These are phyloP conservation scores for Suricata suricatta DNA, from an alignment of 2,113 vertebrate species.

Conservation along the genomic window DNA sequence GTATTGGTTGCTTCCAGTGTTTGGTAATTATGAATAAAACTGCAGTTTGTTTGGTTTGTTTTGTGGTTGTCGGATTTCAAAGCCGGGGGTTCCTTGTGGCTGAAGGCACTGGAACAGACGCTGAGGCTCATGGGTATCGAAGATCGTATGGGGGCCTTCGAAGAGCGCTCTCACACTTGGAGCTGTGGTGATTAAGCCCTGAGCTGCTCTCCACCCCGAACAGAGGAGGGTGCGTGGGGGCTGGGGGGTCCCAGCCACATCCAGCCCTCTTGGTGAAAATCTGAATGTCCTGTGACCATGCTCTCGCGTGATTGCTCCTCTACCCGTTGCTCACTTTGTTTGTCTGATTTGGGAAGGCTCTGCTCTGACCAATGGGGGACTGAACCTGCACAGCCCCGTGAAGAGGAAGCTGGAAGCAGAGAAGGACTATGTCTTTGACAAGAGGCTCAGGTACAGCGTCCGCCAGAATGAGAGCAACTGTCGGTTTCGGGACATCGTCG, in stretches of 20 bases:
- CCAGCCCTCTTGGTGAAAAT: accelerated
- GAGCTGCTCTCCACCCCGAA: neutral
- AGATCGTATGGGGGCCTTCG: accelerated
- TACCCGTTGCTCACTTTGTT: slow-evolving; percentile 9
- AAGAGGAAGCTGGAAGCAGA: slow-evolving; percentile 95
- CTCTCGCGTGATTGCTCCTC: accelerated
- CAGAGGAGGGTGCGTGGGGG: neutral
- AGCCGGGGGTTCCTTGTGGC: neutral
- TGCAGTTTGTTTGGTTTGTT: neutral
- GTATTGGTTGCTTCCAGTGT: neutral
- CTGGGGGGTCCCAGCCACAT: accelerated
- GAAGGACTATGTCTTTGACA: slow-evolving; percentile 97
- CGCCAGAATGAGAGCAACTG: slow-evolving; percentile 96
- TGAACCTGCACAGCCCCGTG: slow-evolving; percentile 91
- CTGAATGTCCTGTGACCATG: accelerated
- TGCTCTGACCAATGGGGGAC: slow-evolving; percentile 90
- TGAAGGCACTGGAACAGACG: neutral
- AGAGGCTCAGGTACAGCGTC: slow-evolving; percentile 97
- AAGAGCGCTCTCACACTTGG: neutral
- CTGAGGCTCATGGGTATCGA: neutral
- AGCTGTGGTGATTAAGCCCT: accelerated
- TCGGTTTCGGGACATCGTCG: slow-evolving; percentile 98
- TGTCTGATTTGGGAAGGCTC: slow-evolving; percentile 87
- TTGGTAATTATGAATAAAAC: neutral
- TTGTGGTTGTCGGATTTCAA: neutral